A percentile compares a stretch with the other conserved stretches of the same genome.
Evolutionary conservation across 2,113 vertebrate species (phyloP).

Genomic region (Leiothrix lutea): DNA sequence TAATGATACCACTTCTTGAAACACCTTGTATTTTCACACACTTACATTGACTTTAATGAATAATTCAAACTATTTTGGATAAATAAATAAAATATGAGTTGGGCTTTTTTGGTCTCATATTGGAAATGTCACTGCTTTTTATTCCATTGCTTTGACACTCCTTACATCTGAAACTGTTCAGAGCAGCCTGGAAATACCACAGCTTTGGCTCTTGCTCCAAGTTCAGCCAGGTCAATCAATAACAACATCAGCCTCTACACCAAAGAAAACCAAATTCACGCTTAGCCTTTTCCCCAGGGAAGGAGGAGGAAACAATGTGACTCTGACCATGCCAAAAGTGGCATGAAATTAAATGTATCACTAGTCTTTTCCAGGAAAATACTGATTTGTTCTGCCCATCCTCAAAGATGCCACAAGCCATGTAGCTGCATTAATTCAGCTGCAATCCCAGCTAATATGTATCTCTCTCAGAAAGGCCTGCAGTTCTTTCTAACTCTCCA

Average conservation of each 20-base stretch:
- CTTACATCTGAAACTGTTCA: not conserved
- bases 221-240: slow-evolving; percentile 44
- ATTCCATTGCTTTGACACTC: slow-evolving; percentile 9
- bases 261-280: not conserved
- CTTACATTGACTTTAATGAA: slow-evolving; percentile 63
- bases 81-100: slow-evolving; percentile 72
- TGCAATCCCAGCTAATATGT: not conserved
- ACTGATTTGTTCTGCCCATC: slow-evolving; percentile 31
- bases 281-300: slow-evolving; percentile 1
- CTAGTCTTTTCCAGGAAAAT: slow-evolving; percentile 34
- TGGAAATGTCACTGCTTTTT: slow-evolving; percentile 58
- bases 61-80: slow-evolving; percentile 71
- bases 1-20: slow-evolving; percentile 42
- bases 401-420: slow-evolving; percentile 30
- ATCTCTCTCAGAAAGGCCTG: not conserved
- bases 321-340: not conserved
- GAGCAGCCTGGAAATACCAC: slow-evolving; percentile 41
- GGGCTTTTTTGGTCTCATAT: slow-evolving; percentile 31
- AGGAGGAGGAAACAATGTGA: slow-evolving; percentile 13
- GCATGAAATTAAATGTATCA: slow-evolving; percentile 34
- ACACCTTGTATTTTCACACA: slow-evolving; percentile 49
- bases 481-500: not conserved
- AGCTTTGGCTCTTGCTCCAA: not conserved
- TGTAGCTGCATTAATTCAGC: slow-evolving; percentile 24
- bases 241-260: not conserved